Evolutionary conservation across 1,140 invertebrate species (phyloP).

Genomic region (Drosophila arawakana): DNA sequence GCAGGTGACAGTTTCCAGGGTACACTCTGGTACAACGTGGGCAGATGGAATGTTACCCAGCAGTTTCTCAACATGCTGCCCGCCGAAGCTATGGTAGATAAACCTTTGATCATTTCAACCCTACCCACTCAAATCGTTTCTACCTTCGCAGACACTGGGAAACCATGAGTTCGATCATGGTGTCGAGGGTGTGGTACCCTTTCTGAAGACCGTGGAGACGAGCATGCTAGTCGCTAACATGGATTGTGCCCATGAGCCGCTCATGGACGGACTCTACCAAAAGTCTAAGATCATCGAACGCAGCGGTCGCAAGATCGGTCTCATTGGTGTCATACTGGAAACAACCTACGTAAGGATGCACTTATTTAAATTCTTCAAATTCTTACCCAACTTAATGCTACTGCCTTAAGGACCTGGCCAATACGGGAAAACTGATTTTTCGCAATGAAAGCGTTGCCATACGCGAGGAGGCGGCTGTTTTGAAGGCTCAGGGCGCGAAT

Average conservation of each 20-base stretch:
- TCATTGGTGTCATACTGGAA: constrained; percentile 91
- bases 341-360: constrained; percentile 87
- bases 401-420: constrained; percentile 85
- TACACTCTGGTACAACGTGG: constrained; percentile 92
- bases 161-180: constrained; percentile 96
- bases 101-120: background rate
- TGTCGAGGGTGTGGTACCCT: constrained; percentile 90
- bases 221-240: constrained; percentile 92
- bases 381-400: background rate
- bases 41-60: constrained; percentile 90
- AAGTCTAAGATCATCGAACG: constrained; percentile 87
- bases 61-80: constrained; percentile 91
- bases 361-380: background rate
- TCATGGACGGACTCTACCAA: constrained; percentile 87
- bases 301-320: constrained; percentile 89
- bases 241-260: constrained; percentile 89
- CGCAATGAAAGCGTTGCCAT: constrained; percentile 89
- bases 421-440: constrained; percentile 87
- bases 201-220: constrained; percentile 87
- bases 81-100: constrained; percentile 91
- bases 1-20: constrained; percentile 95
- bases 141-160: constrained; percentile 89
- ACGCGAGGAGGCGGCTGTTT: constrained; percentile 87
- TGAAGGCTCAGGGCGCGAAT: constrained; percentile 88
- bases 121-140: background rate